Evolutionary conservation across 2,113 vertebrate genomes (phyloP).

Genomic region (Dipodomys ordii): DNA sequence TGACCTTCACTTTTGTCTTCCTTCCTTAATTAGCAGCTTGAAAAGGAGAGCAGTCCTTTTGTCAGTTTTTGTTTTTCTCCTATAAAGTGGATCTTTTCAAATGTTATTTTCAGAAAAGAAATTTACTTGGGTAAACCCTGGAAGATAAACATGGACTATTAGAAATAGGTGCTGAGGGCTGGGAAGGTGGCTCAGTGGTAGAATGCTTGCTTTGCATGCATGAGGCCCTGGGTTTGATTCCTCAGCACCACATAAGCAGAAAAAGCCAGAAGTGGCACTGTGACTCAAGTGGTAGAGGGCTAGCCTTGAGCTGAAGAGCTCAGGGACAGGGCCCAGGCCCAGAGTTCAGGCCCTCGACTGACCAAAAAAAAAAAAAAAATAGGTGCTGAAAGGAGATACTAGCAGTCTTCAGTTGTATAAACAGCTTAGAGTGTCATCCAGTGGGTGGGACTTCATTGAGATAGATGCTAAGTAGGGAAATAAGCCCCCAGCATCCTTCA

Average conservation of each 20-base stretch:
- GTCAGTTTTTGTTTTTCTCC: too few species aligned
- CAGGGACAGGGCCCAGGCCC: too few species aligned
- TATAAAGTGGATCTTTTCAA: conserved; percentile 18
- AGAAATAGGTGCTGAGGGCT: background rate
- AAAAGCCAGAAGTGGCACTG: too few species aligned
- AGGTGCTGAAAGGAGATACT: background rate
- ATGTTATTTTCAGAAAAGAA: background rate
- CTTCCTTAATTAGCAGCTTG: conserved; percentile 12
- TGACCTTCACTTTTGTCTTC: conserved; percentile 31
- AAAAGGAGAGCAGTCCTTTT: background rate
- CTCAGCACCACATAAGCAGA: too few species aligned
- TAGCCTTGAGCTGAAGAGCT: too few species aligned
- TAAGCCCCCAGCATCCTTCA: background rate
- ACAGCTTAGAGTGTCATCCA: background rate
- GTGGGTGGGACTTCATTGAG: background rate
- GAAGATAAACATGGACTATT: background rate
- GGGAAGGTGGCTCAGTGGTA: too few species aligned
- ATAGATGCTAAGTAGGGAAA: background rate
- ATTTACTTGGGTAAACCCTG: background rate
- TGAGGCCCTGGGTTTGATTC: too few species aligned
- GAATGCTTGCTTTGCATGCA: too few species aligned
- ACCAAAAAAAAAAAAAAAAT: too few species aligned
- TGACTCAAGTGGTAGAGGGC: too few species aligned
- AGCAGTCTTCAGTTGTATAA: background rate
- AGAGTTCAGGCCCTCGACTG: too few species aligned